Base-by-base conservation (phyloP, 2,113 vertebrate genomes). In the Urocitellus parryii region DNA sequence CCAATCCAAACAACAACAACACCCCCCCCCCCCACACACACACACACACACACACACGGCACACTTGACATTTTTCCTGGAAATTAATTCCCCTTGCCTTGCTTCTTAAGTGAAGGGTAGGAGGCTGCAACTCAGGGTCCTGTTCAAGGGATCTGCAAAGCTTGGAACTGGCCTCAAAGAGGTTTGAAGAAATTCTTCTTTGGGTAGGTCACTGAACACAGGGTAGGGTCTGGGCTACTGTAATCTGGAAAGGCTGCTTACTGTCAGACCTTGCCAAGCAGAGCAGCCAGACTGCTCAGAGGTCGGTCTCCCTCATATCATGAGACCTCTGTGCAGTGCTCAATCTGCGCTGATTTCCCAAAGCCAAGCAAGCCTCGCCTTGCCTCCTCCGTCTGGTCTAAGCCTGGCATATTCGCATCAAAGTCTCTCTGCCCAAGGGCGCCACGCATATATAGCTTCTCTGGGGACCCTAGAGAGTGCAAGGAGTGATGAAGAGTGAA, bases 141-240 rank as follows among this genome's bases (percentile, higher is more conserved):
- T 88, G 37, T 80, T 25, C 2, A 8, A 61, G 37, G 39, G 20
- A 24, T 25, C 76, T 14, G 51, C 12, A 81, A 91, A 93, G 32
- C 39, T 91, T 56, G 14, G 27, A 90, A 68, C 48, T 51, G 73
- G 42, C 48, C 58, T 95, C 83, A 77, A 8, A 25, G 25, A 45
- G 10, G 4, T 65, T 84, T 83, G 72, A 90, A 77, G 79, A 91
- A 90, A 95, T 70, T 95, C 72, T 63, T 93, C 37, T 77, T n/a
- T 65, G 34, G 8, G 4, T 58, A 92, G 65, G 13, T 90, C 34
- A 63, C 63, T 84, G 65, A 77, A 63, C 37, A 63, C 51, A 20
- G 68, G 58, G 77, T 65, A 48, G 2, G 4, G 53, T 17, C 56
- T 48, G 0, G 13, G 87, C 42, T n/a, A 11, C 70, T 56, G 63